phyloP scores from a whole-genome alignment of 2,113 vertebrate species.

The Poicephalus meyeri region DNA sequence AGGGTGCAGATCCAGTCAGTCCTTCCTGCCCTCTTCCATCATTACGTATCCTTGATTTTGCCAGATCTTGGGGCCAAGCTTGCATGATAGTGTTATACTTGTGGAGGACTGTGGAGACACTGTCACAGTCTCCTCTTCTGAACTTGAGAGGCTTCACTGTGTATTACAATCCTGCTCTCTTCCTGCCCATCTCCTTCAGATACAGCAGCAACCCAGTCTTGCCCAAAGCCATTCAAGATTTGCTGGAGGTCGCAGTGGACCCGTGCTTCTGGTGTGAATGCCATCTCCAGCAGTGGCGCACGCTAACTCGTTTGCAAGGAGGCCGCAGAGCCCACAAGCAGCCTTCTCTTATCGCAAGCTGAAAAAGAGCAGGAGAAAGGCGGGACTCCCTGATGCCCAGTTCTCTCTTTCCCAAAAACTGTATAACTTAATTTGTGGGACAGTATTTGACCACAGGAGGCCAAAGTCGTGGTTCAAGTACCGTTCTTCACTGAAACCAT shows the following conservation, averaged over 20 bases:
- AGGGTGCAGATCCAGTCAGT: background rate
- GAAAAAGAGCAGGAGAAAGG: background rate
- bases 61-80: background rate
- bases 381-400: too few relatives aligned
- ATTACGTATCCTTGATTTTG: background rate
- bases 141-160: background rate
- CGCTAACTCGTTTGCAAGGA: background rate
- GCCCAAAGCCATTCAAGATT: background rate
- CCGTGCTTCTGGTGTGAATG: background rate
- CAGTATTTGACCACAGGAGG: background rate
- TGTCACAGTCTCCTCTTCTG: background rate
- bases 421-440: background rate
- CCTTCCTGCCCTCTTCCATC: background rate
- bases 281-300: background rate
- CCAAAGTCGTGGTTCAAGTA: background rate
- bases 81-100: background rate
- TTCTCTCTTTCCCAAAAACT: background rate
- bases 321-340: background rate
- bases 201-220: background rate
- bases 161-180: background rate
- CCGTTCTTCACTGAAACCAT: background rate
- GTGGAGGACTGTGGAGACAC: background rate
- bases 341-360: background rate
- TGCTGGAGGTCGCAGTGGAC: rapidly evolving
- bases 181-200: background rate